phyloP scores from a whole-genome alignment of 2,797 vertebrate species.

The Gambelia wislizenii region DNA sequence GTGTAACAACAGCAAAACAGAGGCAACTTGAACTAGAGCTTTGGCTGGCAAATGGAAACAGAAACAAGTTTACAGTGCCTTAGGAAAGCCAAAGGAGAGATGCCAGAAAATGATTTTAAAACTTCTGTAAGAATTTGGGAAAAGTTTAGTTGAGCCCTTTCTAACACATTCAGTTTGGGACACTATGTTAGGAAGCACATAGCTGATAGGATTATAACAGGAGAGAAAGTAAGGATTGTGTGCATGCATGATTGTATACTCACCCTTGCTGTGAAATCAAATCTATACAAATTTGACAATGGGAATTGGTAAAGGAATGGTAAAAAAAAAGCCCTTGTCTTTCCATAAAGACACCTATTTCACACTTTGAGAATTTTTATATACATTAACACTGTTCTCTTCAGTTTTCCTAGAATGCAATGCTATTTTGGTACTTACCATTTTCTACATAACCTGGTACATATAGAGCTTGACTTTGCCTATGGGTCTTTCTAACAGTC shows the following conservation, averaged over 20 bases:
- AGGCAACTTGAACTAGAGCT: background rate
- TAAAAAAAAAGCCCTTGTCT: too few species aligned
- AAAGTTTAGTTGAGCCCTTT: too few species aligned
- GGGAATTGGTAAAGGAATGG: too few species aligned
- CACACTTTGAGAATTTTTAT: too few species aligned
- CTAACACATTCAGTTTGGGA: too few species aligned
- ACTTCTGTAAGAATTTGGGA: background rate
- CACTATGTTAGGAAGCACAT: too few species aligned
- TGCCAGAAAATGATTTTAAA: background rate
- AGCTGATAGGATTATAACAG: background rate
- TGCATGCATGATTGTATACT: background rate
- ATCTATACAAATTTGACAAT: too few species aligned
- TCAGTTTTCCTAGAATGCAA: background rate
- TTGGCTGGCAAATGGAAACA: background rate
- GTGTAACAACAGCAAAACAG: background rate
- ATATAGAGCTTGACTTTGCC: slow-evolving; percentile 40
- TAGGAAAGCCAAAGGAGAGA: background rate
- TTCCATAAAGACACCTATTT: background rate
- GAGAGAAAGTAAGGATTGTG: background rate
- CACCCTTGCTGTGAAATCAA: too few species aligned
- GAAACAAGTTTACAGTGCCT: too few species aligned
- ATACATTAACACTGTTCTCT: background rate
- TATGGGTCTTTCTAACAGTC: slow-evolving; percentile 36
- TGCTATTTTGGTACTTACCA: too few species aligned
- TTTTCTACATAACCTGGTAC: too few species aligned